Evolutionary conservation across 2,888 invertebrate genomes (phyloP), one percentile per base, ranked within the genome.

Genomic region (Pelosia muscerda): DNA sequence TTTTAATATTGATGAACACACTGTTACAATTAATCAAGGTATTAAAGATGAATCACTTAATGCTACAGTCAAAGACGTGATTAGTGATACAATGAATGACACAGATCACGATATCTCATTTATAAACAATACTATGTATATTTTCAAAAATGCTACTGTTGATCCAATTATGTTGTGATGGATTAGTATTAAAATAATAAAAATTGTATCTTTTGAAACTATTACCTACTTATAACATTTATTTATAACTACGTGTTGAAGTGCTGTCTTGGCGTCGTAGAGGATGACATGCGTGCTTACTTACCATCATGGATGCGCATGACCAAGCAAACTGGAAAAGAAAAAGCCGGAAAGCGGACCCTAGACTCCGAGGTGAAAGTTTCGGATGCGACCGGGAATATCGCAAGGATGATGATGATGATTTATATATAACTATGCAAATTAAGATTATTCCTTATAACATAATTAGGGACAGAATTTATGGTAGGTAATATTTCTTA

Each of bases 1-100:
- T 57, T 57, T n/a, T 57, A n/a, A 57, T 28, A 15, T n/a, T n/a
- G n/a, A n/a, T n/a, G 57, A 57, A 57, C n/a, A 57, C n/a, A 56
- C 15, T 23, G n/a, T 9, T 28, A 56, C 1, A 56, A n/a, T 56
- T 8, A 9, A 0, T n/a, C 8, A 57, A 26, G n/a, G n/a, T n/a
- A 10, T n/a, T 28, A 57, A 28, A 28, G n/a, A 61, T 49, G 49
- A n/a, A n/a, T n/a, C 61, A 31, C 22, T 31, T 15, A 62, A 23
- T 15, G 31, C 9, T 31, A 54, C 22, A 15, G 53, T 23, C 15
- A 11, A 59, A 10, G 34, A 38, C n/a, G 28, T n/a, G n/a, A 57
- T 28, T 9, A 57, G 19, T 19, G 28, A 19, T 31, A 57, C 28
- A 57, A 38, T 15, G 26, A 15, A 19, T 6, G 25, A 23, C 6